Conservation (phyloP, 2,797 vertebrate genomes). For the Cercopithecus mitis region DNA sequence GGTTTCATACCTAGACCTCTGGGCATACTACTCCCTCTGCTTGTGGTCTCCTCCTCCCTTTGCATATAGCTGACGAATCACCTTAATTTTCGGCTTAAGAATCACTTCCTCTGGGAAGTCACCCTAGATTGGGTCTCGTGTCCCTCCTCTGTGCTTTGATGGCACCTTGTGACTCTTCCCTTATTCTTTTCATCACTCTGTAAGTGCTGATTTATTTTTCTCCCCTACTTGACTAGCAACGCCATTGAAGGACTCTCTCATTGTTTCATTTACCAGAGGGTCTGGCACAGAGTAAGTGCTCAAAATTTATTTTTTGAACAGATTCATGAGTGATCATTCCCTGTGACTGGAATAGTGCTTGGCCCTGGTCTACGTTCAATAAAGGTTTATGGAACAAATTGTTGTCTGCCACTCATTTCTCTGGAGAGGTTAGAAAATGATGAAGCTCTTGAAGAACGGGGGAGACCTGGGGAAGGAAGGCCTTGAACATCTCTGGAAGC, state of each 20-base stretch:
- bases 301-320: background rate
- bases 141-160: background rate
- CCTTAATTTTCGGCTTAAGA: background rate
- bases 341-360: background rate
- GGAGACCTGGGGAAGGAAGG: background rate
- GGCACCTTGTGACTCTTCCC: background rate
- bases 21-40: background rate
- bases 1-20: background rate
- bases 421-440: background rate
- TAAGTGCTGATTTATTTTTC: background rate
- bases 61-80: background rate
- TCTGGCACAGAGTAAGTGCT: background rate
- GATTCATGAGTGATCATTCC: background rate
- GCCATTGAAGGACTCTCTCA: accelerated
- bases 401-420: background rate
- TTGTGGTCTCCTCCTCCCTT: background rate
- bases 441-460: background rate
- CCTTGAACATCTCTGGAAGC: background rate
- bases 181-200: background rate
- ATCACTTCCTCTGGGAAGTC: background rate
- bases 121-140: background rate
- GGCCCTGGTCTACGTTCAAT: background rate
- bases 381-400: background rate
- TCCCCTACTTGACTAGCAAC: background rate
- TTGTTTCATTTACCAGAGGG: background rate